Base-by-base conservation (phyloP, 2,113 vertebrate genomes). In the Girardinichthys multiradiatus region DNA sequence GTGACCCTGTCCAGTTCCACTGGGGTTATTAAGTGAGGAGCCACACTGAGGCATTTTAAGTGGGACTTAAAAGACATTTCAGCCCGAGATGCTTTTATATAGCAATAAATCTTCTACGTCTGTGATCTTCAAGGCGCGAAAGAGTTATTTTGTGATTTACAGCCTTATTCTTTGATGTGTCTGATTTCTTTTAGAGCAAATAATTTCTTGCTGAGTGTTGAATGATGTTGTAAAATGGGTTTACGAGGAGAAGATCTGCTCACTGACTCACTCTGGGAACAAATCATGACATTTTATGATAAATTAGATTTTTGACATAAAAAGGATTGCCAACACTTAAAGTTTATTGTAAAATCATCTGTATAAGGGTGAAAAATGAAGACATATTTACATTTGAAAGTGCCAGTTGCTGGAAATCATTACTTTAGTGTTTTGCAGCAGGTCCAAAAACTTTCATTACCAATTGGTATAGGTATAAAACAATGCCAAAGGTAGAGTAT, bases 21-120 rank as follows among this genome's bases (percentile, higher is more conserved):
- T 28, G 61, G 64, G 75, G 84, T 89, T 85, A 87, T 86, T 76
- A 85, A 81, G 74, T 79, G 77, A 69, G 70, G 79, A 85, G 85
- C 68, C 59, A 73, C 74, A 81, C 35, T 13, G 27, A 2, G 60
- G 73, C 64, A 1, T 74, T 89, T 87, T 77, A 82, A 85, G 71
- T 76, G 73, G 62, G 54, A 66, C 65, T 77, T 81, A 87, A 84
- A 90, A 87, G 89, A 89, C 74, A 74, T 86, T 83, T 83, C 37
- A 70, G 70, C 70, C 74, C 79, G 58, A 79, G 68, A 89, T 64
- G 26, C 26, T 79, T 64, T 63, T 6, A 63, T 3, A 14, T 31
- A 1, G 57, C 60, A 15, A 77, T 85, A 83, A 84, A 82, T 89
- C 89, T 79, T 0, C 14, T 35, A 17, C 21, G 1, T 42, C 39